A percentile compares a stretch with the other conserved stretches of the same genome.
Evolutionary conservation across 2,113 vertebrate genomes (phyloP).

Genomic region (Macheiramphus alcinus): DNA sequence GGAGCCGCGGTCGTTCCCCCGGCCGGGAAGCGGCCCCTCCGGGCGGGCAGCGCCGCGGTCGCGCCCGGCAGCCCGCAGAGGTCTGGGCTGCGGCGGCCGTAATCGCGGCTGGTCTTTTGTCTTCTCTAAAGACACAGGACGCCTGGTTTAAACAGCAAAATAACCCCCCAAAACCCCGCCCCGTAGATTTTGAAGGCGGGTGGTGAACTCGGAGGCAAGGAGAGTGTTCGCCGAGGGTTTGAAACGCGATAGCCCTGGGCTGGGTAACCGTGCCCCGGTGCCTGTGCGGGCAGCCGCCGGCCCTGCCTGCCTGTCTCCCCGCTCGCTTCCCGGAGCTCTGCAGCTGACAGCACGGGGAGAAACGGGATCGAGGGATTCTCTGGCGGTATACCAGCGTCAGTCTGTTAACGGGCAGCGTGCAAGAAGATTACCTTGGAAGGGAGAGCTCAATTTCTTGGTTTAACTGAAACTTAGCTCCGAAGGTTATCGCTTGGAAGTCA

Average conservation of each 20-base stretch:
- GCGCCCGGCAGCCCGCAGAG: neutral
- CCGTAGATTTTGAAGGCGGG: neutral
- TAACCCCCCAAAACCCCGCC: neutral
- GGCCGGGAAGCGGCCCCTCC: neutral
- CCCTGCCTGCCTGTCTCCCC: neutral
- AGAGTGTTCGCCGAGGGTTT: neutral
- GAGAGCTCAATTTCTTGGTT: neutral
- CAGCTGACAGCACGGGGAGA: rapidly evolving
- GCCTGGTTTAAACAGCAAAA: neutral
- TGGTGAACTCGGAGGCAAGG: neutral
- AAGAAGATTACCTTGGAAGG: rapidly evolving
- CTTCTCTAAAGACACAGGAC: rapidly evolving
- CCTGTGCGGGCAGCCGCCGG: neutral
- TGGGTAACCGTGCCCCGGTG: neutral
- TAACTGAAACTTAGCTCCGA: rapidly evolving
- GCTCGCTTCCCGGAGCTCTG: neutral
- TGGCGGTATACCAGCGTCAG: neutral
- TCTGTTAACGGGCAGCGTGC: rapidly evolving
- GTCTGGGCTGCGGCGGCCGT: neutral
- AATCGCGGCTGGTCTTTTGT: constrained; percentile 14
- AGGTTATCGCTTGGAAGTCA: neutral
- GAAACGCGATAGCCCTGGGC: neutral
- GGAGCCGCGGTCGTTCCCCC: no score
- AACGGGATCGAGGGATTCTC: rapidly evolving
- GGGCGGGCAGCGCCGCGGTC: neutral